Evolutionary conservation across 2,797 vertebrate species (phyloP).

Genomic region (Tragopan temminckii): DNA sequence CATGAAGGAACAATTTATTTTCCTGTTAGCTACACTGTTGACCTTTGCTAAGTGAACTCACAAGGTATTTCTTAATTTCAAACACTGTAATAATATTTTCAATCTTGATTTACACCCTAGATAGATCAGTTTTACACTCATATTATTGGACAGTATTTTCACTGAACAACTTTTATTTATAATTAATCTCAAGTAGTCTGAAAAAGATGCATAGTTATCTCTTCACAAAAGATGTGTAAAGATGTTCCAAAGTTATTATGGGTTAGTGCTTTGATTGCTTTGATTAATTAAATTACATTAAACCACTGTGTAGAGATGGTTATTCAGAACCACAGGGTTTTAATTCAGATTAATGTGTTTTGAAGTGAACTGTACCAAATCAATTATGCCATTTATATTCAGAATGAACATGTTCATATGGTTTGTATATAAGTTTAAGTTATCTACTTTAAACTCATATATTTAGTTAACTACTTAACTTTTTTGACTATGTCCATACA

Average conservation of each 20-base stretch:
- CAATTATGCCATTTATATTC: background rate
- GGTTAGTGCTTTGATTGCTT: background rate
- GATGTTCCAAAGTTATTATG: background rate
- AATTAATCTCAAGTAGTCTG: background rate
- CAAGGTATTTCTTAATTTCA: background rate
- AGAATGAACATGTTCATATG: background rate
- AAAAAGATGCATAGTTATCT: background rate
- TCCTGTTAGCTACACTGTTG: background rate
- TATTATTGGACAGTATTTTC: background rate
- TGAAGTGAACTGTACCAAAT: background rate
- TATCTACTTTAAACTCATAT: background rate
- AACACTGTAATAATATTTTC: background rate
- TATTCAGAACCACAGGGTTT: background rate
- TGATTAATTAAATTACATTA: background rate
- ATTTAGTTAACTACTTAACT: background rate
- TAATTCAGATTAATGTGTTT: background rate
- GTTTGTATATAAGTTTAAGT: background rate
- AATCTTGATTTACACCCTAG: background rate
- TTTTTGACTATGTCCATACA: background rate
- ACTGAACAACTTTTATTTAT: background rate
- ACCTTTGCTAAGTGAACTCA: background rate
- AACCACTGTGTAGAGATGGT: background rate
- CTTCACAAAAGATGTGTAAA: background rate
- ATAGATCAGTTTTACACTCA: background rate
- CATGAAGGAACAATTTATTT: background rate